phyloP scores from a whole-genome alignment of 2,888 invertebrate species.

The Anoplius nigerrimus region DNA sequence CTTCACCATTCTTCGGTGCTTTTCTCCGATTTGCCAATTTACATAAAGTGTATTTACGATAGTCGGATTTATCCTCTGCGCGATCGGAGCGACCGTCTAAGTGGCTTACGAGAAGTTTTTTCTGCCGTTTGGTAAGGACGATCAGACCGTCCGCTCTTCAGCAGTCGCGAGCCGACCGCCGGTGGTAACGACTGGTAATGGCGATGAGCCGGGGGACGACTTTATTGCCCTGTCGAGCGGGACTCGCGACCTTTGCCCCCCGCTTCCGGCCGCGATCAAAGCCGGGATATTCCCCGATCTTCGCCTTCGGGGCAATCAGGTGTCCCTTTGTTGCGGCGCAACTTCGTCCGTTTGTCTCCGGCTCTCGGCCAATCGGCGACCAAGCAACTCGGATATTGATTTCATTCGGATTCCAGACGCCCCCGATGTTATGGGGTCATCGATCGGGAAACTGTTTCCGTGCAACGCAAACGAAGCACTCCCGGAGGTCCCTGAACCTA shows the following conservation, averaged over 20 bases:
- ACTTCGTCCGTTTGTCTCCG: no score
- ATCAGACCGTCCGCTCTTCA: neutral
- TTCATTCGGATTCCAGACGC: neutral
- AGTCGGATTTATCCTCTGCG: constrained; percentile 31
- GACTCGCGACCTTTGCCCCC: constrained; percentile 15
- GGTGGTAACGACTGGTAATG: constrained; percentile 36
- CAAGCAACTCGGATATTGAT: neutral
- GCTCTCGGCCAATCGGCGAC: constrained; percentile 2
- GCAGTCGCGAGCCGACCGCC: constrained; percentile 12
- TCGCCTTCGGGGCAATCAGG: constrained; percentile 5
- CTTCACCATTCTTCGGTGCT: neutral
- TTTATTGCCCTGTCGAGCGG: constrained; percentile 16
- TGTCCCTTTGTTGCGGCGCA: neutral
- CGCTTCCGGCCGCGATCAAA: constrained; percentile 18
- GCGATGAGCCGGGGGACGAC: constrained; percentile 18
- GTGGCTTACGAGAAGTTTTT: constrained; percentile 26
- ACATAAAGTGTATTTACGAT: constrained; percentile 35
- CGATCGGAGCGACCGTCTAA: constrained; percentile 25
- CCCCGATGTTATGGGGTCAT: no score
- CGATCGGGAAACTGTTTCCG: no score
- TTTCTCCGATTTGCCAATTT: constrained; percentile 29
- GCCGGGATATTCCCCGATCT: constrained; percentile 2
- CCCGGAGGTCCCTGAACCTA: neutral
- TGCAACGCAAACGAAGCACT: no score
- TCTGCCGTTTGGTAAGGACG: constrained; percentile 10